Percentiles rank a stretch among this genome's conserved stretches.
phyloP scores from a whole-genome alignment of 2,113 vertebrate species.

The Boulengerochromis microlepis region DNA sequence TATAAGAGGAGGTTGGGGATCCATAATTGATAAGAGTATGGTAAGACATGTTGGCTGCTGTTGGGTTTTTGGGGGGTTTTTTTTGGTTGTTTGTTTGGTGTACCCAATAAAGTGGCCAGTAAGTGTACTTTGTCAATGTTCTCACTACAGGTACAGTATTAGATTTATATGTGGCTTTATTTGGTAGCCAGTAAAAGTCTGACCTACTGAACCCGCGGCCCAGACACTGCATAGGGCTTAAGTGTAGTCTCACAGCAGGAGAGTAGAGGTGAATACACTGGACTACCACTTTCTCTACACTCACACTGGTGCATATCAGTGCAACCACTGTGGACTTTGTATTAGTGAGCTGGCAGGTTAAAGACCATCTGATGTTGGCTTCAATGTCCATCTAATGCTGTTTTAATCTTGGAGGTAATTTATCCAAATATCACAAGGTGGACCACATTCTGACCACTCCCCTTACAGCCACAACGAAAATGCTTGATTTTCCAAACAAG shows the following conservation, averaged over 20 bases:
- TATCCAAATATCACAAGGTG: not conserved
- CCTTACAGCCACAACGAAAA: not conserved
- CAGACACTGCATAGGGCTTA: not conserved
- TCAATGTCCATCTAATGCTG: not conserved
- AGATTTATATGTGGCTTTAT: not conserved
- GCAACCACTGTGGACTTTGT: not conserved
- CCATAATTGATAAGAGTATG: not conserved
- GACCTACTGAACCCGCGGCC: not conserved
- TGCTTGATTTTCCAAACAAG: not conserved
- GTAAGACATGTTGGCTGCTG: not conserved
- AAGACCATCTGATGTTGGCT: not conserved
- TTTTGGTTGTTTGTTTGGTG: not conserved
- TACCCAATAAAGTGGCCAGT: not conserved
- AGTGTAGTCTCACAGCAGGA: not conserved
- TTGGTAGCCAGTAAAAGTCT: not conserved
- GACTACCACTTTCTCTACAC: not conserved
- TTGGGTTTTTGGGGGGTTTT: accelerated
- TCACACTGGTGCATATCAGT: not conserved
- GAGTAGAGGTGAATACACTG: not conserved
- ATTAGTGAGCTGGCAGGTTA: not conserved
- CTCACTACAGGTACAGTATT: not conserved
- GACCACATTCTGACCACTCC: not conserved
- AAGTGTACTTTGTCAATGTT: not conserved
- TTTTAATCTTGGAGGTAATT: not conserved
- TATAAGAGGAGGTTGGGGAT: not conserved